phyloP scores from a whole-genome alignment of 2,113 vertebrate species.

The Micronisus gabar region DNA sequence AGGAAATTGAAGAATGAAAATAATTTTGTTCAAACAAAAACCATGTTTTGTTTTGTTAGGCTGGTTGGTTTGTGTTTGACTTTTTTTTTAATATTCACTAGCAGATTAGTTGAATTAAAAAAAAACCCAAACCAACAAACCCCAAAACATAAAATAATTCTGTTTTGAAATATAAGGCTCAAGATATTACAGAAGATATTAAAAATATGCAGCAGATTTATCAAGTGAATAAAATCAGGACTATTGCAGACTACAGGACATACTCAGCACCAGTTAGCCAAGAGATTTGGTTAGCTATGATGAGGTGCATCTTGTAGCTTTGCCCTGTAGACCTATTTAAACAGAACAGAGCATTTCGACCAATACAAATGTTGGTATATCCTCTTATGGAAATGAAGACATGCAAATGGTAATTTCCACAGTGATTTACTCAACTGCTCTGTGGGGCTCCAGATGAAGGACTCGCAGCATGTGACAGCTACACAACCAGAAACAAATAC shows the following conservation, averaged over 20 bases:
- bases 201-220: not conserved
- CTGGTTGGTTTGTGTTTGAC: not conserved
- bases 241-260: not conserved
- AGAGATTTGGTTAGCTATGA: not conserved
- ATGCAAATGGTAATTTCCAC: not conserved
- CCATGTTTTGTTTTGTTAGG: not conserved
- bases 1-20: slow-evolving; percentile 4
- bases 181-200: not conserved
- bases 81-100: not conserved
- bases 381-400: not conserved
- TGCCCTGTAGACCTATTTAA: not conserved
- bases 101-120: not conserved
- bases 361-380: not conserved
- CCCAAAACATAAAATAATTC: not conserved
- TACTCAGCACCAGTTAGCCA: not conserved
- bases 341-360: not conserved
- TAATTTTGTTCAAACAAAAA: not conserved
- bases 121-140: not conserved
- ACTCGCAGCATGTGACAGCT: not conserved
- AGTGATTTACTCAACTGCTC: not conserved
- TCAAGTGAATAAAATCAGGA: not conserved
- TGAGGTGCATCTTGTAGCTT: not conserved
- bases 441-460: not conserved
- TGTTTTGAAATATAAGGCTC: not conserved
- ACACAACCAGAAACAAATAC: not conserved